Conservation (phyloP, 2,888 invertebrate genomes). For the Odontothrips loti region DNA sequence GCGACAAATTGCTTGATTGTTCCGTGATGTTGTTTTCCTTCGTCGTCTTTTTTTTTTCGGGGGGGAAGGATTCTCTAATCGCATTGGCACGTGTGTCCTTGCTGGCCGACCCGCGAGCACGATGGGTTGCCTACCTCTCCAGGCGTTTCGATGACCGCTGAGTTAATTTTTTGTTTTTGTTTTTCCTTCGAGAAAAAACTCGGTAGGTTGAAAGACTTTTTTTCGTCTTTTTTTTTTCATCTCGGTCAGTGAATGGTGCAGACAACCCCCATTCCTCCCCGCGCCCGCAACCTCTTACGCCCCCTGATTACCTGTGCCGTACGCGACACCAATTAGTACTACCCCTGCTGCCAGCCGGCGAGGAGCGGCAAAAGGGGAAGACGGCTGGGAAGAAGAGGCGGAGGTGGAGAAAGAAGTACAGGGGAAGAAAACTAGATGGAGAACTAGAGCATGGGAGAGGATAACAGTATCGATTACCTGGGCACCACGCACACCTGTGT, state of each 20-base stretch:
- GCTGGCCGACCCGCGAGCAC: too few species aligned
- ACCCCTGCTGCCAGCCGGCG: background rate
- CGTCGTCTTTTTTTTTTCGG: too few species aligned
- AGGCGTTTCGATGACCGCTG: too few species aligned
- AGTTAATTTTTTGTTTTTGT: background rate
- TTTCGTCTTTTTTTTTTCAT: background rate
- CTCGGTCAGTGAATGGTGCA: background rate
- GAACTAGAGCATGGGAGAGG: background rate
- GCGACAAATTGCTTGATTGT: too few species aligned
- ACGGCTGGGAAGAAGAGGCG: background rate
- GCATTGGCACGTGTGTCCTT: too few species aligned
- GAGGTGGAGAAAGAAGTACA: background rate
- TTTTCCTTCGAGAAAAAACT: background rate
- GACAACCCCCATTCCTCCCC: background rate
- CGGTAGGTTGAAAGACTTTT: background rate
- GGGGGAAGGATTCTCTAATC: too few species aligned
- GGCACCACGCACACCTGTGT: background rate
- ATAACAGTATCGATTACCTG: conserved; percentile 2
- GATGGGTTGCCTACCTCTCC: too few species aligned
- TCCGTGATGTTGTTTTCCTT: too few species aligned
- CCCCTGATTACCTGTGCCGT: conserved; percentile 1
- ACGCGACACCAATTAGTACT: conserved; percentile 11
- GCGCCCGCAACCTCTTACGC: background rate
- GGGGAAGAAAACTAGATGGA: background rate
- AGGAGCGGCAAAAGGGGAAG: background rate